Percentiles rank a stretch among this genome's conserved stretches.
These are phyloP conservation scores for Dendrolimus kikuchii DNA, from an alignment of 1,140 invertebrate species.

Conservation along the genomic window DNA sequence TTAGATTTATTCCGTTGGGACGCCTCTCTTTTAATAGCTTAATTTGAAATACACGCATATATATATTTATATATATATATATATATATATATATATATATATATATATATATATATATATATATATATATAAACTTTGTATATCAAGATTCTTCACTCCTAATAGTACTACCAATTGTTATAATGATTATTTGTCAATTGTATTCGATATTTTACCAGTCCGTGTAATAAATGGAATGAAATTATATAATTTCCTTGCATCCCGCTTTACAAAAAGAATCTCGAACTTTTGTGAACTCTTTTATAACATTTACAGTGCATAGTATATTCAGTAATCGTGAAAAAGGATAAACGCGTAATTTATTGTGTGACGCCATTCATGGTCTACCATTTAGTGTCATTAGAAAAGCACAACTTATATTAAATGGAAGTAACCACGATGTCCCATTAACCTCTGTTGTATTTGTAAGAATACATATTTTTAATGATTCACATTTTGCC, in stretches of 20 bases:
- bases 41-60: no score
- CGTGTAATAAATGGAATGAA: no score
- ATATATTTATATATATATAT: no score
- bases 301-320: conserved; percentile 34
- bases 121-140: no score
- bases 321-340: conserved; percentile 21
- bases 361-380: conserved; percentile 7
- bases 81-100: no score
- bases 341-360: conserved; percentile 3
- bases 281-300: conserved; percentile 38
- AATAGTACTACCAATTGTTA: no score
- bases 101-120: no score
- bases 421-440: conserved; percentile 44
- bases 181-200: no score
- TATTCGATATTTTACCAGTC: no score
- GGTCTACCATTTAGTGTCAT: conserved; percentile 28
- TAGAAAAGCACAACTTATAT: conserved; percentile 38
- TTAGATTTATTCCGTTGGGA: no score
- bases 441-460: conserved; percentile 48
- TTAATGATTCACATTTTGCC: conserved; percentile 67
- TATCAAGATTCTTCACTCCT: no score
- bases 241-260: neutral
- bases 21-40: no score
- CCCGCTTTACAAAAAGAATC: conserved; percentile 17
- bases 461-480: conserved; percentile 62